Evolutionary conservation across 2,888 invertebrate species (phyloP), one percentile per base, ranked within the genome.

Genomic region (Lasioglossum figueresi): DNA sequence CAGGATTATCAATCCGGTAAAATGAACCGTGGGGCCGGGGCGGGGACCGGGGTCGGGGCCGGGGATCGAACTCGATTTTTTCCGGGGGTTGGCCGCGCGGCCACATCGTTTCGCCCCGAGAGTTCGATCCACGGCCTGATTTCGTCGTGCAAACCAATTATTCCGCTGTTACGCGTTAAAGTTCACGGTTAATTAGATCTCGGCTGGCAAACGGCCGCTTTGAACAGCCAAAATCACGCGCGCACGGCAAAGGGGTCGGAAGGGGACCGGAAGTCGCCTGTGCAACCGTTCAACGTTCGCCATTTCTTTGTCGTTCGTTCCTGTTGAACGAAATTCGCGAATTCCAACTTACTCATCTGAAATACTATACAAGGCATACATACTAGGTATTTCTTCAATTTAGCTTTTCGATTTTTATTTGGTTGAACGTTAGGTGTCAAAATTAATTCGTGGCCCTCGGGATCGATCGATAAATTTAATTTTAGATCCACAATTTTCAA

Each of bases 171-270:
- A 74, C 84, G 84, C 74, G 84, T 52, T 77, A 83, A 84, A 74
- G 84, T 84, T 84, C 74, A 84, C 78, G 84, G 84, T 84, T 84
- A 84, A 84, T 84, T 84, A 78, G 78, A 12, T 34, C 66, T 23
- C 66, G 45, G 19, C 66, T 72, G 16, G 14, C 63, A 52, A 76
- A 73, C 78, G 78, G 31, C 31, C n/a, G n/a, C 84, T 83, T 74
- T 77, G 73, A 63, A 74, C 73, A 74, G 40, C 52, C 72, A 66
- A 48, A 56, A 83, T 72, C 56, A 19, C 66, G 34, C 27, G 34
- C 27, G 27, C 16, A 27, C 59, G 27, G 5, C 27, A 16, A 14
- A 27, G 14, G 27, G n/a, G 56, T 12, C 12, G 23, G 16, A n/a
- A n/a, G n/a, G n/a, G n/a, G n/a, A n/a, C 31, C 14, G 16, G 27